phyloP scores from a whole-genome alignment of 2,888 invertebrate species.

The Stegophylla sp. region DNA sequence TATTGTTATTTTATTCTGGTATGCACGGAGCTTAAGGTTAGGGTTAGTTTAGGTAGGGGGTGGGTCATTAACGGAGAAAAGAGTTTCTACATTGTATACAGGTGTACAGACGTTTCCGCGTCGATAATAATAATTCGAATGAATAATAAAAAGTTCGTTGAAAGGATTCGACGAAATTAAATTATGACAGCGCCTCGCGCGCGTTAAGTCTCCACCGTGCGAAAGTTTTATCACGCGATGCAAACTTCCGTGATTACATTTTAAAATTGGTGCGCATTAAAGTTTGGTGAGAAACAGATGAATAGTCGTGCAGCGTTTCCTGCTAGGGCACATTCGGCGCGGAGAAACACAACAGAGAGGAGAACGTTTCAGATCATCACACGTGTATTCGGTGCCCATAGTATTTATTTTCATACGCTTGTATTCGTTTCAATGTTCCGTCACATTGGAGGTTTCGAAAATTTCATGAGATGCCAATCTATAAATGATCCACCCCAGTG shows the following conservation, averaged over 20 bases:
- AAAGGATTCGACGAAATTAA: slow-evolving; percentile 26
- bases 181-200: no score
- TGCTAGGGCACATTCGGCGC: background rate
- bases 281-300: background rate
- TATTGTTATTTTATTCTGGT: no score
- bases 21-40: no score
- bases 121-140: slow-evolving; percentile 3
- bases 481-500: no score
- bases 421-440: no score
- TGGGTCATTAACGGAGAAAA: background rate
- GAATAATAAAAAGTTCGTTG: slow-evolving; percentile 14
- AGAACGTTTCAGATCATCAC: background rate
- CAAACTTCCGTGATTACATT: slow-evolving; percentile 24
- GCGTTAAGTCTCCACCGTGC: background rate
- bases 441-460: no score
- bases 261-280: slow-evolving; percentile 6
- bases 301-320: background rate
- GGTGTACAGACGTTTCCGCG: slow-evolving; percentile 2
- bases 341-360: background rate
- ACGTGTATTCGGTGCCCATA: no score
- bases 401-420: no score
- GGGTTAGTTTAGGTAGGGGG: no score
- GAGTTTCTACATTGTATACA: background rate
- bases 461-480: no score
- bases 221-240: slow-evolving; percentile 13